phyloP scores from a whole-genome alignment of 2,888 invertebrate genomes.

The Eulithis testata region DNA sequence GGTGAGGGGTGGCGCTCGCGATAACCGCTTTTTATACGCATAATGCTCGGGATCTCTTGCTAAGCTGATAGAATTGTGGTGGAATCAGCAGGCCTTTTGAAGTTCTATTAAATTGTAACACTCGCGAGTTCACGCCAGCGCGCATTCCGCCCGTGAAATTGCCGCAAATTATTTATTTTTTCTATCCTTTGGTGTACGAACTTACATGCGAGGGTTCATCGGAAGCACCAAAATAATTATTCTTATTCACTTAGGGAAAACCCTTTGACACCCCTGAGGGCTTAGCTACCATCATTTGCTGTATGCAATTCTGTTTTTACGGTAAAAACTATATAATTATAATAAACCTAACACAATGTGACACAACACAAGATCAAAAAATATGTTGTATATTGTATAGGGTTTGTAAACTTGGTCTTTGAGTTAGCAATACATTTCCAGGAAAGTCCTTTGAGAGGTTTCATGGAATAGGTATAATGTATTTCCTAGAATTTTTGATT shows the following conservation, averaged over 20 bases:
- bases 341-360: too few relatives aligned
- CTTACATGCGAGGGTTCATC: conserved; percentile 34
- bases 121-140: conserved; percentile 79
- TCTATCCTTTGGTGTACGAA: conserved; percentile 48
- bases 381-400: too few relatives aligned
- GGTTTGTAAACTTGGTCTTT: too few relatives aligned
- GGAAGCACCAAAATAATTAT: conserved; percentile 24
- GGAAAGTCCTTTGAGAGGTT: too few relatives aligned
- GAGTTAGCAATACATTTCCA: too few relatives aligned
- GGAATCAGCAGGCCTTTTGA: conserved; percentile 83
- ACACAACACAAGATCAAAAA: too few relatives aligned
- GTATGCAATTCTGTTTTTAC: too few relatives aligned
- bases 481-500: too few relatives aligned
- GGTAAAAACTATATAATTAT: too few relatives aligned
- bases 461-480: too few relatives aligned
- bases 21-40: conserved; percentile 84
- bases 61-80: conserved; percentile 84
- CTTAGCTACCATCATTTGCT: too few relatives aligned
- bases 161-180: conserved; percentile 73
- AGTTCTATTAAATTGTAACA: conserved; percentile 84
- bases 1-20: conserved; percentile 50
- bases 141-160: conserved; percentile 79
- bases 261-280: conserved; percentile 1
- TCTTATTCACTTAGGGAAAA: conserved; percentile 10
- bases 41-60: conserved; percentile 80